Base-by-base conservation (phyloP, 2,797 vertebrate species). In the Falco rusticolus region DNA sequence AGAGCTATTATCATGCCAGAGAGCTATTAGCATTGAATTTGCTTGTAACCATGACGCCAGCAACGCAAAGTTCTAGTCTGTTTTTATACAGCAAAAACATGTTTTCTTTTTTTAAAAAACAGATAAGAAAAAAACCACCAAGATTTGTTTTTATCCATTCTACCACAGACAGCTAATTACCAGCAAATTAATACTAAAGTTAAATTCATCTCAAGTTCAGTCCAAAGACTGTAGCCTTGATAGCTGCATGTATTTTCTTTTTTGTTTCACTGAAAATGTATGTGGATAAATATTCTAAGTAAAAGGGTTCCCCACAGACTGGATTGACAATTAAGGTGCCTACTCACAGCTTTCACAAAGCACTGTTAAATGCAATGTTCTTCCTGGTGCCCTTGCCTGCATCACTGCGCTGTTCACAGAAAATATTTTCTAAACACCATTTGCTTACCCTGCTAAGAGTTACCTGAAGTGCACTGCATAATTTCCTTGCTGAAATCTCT, bases 21-120 rank as follows among this genome's bases (percentile, higher is more conserved):
- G 11, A 69, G 33, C 29, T 33, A 60, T 69, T 87, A 76, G 26
- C 41, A 82, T 41, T 64, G 25, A 77, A 85, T 89, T 92, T 94
- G 56, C 53, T 89, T 90, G 85, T 91, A 96, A 96, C 89, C 82
- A 89, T 68, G 72, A 96, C 80, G 94, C 66, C 87, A 86, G 61
- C 47, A 63, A 26, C 1, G 1, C 57, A 90, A 93, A 93, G 82
- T 76, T 69, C 54, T 63, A 71, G 11, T 45, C 76, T 68, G 53
- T 31, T 94, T 84, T 89, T 47, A 86, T 11, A 63, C 16, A 86
- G 54, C 33, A 90, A 82, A 71, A 75, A 19, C 4, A 15, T 80
- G 19, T 21, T 47, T 47, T 43, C 50, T 70, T 76, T 72, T 31
- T 66, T 76, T 10, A 48, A 43, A 48, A 11, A 24, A 0, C 1